phyloP scores from a whole-genome alignment of 2,797 vertebrate species.

The Pseudocheirus occidentalis region DNA sequence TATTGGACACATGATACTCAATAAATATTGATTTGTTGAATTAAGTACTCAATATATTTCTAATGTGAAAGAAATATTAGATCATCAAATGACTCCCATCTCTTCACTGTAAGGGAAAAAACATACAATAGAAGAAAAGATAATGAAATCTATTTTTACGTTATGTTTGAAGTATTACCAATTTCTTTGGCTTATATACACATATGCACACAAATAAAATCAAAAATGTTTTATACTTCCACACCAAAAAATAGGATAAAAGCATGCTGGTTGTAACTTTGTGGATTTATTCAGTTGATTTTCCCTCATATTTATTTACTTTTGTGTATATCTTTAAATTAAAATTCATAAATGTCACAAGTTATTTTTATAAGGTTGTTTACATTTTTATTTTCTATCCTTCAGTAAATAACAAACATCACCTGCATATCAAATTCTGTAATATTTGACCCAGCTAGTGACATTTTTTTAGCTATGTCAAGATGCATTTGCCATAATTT shows the following conservation, averaged over 20 bases:
- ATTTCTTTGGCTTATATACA: neutral
- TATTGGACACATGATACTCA: neutral
- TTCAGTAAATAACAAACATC: neutral
- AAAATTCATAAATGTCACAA: no score
- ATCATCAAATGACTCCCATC: neutral
- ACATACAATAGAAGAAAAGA: neutral
- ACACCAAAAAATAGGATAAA: no score
- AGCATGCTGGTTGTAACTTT: no score
- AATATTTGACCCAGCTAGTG: neutral
- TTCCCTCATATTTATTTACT: no score
- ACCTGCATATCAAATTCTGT: neutral
- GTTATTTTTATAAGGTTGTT: no score
- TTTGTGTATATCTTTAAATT: no score
- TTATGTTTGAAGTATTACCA: neutral
- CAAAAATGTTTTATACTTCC: neutral
- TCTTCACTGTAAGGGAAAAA: neutral
- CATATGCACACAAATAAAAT: no score
- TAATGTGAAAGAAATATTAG: neutral
- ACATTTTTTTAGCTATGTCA: neutral
- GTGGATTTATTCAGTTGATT: no score
- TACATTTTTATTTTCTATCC: no score
- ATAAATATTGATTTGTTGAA: neutral
- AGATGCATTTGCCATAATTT: neutral
- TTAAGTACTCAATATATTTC: neutral
- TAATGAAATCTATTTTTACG: neutral